Evolutionary conservation across 2,888 invertebrate genomes (phyloP), one percentile per base, ranked within the genome.

Genomic region (Drosophila lacicola): DNA sequence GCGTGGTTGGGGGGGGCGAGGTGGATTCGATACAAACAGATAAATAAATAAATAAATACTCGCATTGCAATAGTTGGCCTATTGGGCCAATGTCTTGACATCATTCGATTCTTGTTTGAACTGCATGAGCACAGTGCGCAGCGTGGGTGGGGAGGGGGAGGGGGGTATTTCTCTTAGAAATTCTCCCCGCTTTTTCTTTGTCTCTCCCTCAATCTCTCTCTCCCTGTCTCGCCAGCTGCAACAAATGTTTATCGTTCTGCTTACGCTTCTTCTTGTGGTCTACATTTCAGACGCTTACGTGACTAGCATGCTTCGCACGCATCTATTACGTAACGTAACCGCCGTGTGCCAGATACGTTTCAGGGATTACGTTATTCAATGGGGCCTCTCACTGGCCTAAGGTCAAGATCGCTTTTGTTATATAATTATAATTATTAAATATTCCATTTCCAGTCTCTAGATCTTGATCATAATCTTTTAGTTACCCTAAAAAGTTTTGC

Each of bases 61-160:
- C 45, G 49, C 34, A 51, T 33, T 61, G 70, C 57, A 65, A 57
- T 61, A 69, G 44, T 21, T 47, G 39, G 46, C n/a, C 47, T 19
- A 55, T 58, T 55, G 68, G 44, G 55, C 39, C 76, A 76, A 69
- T 78, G 78, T 78, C 74, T 79, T 79, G 78, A 81, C 79, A 79
- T 74, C 74, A 69, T 70, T 78, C 41, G 51, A 29, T 67, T 62
- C 58, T 10, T 66, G 66, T 75, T 78, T 66, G 51, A 54, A 50
- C 50, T 60, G 37, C 34, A 34, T 21, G 42, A 57, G 42, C 47
- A 37, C 33, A 37, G 50, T 29, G 25, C 25, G 10, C 36, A 17
- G 21, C n/a, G 36, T 4, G 21, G n/a, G 11, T 2, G 17, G 8
- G 8, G 8, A 29, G 25, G 8, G 2, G 13, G 10, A 9, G 34